These are phyloP conservation scores for Streblospio benedicti DNA, from an alignment of 1,140 invertebrate species.

Conservation along the genomic window DNA sequence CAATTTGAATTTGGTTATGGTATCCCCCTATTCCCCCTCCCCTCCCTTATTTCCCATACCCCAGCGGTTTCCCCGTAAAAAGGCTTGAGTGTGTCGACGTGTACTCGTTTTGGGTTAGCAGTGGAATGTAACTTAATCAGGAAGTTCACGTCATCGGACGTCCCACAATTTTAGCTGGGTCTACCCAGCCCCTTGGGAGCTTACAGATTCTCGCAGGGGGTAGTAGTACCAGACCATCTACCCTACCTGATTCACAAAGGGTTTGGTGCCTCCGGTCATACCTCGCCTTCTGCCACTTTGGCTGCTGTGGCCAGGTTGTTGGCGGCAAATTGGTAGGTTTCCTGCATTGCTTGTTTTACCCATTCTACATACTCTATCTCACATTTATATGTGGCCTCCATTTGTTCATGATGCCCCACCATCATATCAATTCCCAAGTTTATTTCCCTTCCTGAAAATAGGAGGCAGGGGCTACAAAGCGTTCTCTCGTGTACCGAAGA, in stretches of 20 bases:
- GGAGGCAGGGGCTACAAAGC: not conserved
- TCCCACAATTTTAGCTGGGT: no score
- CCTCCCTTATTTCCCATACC: no score
- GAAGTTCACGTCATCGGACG: no score
- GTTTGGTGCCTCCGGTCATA: not conserved
- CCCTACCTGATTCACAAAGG: not conserved
- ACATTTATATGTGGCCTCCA: no score
- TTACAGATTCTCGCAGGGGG: not conserved
- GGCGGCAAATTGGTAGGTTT: not conserved
- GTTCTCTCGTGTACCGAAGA: not conserved
- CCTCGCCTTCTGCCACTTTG: not conserved
- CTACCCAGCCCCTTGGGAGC: not conserved
- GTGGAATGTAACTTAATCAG: no score
- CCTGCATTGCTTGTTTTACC: not conserved
- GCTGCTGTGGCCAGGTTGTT: not conserved
- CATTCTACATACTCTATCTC: conserved; percentile 1
- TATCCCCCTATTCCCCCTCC: no score
- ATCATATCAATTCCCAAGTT: conserved; percentile 14
- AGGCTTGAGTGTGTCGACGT: no score
- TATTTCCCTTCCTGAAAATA: conserved; percentile 12
- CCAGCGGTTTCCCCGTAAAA: no score
- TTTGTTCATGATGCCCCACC: no score
- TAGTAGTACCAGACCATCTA: not conserved
- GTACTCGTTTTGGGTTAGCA: no score
- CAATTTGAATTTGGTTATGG: no score